Evolutionary conservation across 2,888 invertebrate genomes (phyloP).

Genomic region (Stenodera caucasica): DNA sequence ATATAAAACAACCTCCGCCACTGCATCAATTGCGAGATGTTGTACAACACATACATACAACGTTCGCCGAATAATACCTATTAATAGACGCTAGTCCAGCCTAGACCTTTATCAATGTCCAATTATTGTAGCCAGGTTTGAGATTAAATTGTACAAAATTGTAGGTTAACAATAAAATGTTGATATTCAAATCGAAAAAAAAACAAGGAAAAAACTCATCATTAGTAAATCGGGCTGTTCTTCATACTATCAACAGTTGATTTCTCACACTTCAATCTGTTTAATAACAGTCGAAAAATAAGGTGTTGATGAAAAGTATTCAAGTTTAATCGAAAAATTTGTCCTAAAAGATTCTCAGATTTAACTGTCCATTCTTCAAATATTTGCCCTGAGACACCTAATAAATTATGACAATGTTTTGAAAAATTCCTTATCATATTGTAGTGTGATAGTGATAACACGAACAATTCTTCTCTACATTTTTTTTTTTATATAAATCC

Average conservation of each 20-base stretch:
- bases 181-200: too few relatives aligned
- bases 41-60: too few relatives aligned
- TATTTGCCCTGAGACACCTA: not conserved
- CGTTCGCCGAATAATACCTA: not conserved
- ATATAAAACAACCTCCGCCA: not conserved
- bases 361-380: not conserved
- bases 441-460: not conserved
- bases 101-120: not conserved
- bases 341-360: not conserved
- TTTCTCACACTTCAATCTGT: slow-evolving; percentile 38
- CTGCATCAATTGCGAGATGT: too few relatives aligned
- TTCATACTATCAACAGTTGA: slow-evolving; percentile 37
- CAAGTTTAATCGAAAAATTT: too few relatives aligned
- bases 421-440: not conserved
- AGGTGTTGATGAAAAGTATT: not conserved
- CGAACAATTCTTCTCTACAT: too few relatives aligned
- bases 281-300: slow-evolving; percentile 33
- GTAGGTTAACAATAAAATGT: too few relatives aligned
- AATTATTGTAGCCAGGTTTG: not conserved
- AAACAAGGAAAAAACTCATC: too few relatives aligned
- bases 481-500: too few relatives aligned
- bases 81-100: not conserved
- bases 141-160: too few relatives aligned
- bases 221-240: not conserved
- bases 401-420: not conserved